Evolutionary conservation across 64 coral and sea anemone species (phyloP), one percentile per base, ranked within the genome.

Genomic region (Catalaphyllia jardinei): DNA sequence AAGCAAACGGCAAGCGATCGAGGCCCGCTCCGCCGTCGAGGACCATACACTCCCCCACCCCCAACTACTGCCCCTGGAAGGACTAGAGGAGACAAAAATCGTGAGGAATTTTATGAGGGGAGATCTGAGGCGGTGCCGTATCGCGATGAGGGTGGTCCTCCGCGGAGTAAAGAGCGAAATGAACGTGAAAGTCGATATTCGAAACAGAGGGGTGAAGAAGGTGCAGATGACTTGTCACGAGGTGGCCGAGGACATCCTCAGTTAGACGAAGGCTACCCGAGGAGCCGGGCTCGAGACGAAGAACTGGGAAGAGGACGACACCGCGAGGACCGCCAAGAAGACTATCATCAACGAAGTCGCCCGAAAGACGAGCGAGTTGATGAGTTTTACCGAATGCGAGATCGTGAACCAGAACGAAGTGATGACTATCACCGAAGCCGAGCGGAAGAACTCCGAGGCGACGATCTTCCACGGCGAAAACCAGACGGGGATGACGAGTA

Each of bases 281-380:
- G 90, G 49, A 62, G 16, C 62, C 80, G 90, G 87, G 28, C 20
- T 46, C 67, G 71, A 55, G 90, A 92, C 64, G 90, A 86, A 31
- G 83, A 87, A 24, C 25, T n/a, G 52, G 77, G 35, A 4, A 86
- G 55, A 71, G 27, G n/a, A 18, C 82, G 90, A 92, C 64, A 81
- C 25, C 89, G 89, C 52, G 79, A 91, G 71, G 89, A 91, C 0
- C 80, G 80, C 10, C 80, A 83, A 24, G 80, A 83, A 5, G 80
- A 83, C 17, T 39, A 64, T 46, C 80, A 83, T 22, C 80, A 83
- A 27, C 80, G 61, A 38, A 55, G 73, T 60, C 80, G 72, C 29
- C 72, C 82, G 35, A 86, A 60, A 79, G 90, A 92, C 38, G 84
- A 85, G 14, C 82, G 90, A 78, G 81, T 39, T 11, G 82, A 87